These are phyloP conservation scores for Eupithecia exiguata DNA, from an alignment of 2,888 invertebrate species.

Conservation along the genomic window DNA sequence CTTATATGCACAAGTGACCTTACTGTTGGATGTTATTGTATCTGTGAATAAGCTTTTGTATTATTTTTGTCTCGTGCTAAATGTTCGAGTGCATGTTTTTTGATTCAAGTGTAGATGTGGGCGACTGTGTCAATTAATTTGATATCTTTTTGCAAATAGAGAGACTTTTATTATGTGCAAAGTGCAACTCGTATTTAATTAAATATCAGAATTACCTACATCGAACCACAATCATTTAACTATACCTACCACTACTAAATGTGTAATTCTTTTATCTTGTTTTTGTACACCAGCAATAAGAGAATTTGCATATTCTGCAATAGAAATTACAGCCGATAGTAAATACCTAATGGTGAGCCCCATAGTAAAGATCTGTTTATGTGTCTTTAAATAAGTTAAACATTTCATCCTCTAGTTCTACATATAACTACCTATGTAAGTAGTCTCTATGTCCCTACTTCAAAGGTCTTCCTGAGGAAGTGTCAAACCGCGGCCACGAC, in stretches of 20 bases:
- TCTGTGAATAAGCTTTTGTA: slow-evolving; percentile 48
- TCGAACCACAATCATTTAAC: not conserved
- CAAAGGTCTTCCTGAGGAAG: slow-evolving; percentile 83
- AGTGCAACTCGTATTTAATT: not conserved
- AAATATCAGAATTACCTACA: slow-evolving; percentile 23
- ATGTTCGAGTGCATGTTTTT: slow-evolving; percentile 49
- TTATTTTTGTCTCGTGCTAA: slow-evolving; percentile 71
- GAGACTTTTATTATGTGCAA: slow-evolving; percentile 6
- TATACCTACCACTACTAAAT: not conserved
- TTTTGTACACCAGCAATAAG: not conserved
- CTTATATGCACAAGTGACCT: slow-evolving; percentile 1
- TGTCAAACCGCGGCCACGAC: slow-evolving; percentile 80
- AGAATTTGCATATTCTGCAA: not conserved
- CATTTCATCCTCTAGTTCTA: not conserved
- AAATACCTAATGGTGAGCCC: not conserved
- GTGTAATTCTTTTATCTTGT: not conserved
- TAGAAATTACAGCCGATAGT: not conserved
- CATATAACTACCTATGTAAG: not conserved
- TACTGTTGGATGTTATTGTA: slow-evolving; percentile 13
- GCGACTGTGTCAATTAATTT: slow-evolving; percentile 42
- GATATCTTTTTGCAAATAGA: slow-evolving; percentile 42
- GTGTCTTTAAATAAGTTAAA: not conserved
- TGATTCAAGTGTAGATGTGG: slow-evolving; percentile 40
- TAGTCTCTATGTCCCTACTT: slow-evolving; percentile 49
- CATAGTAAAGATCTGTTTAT: no score